Percentiles rank a stretch among this genome's conserved stretches.
phyloP scores from a whole-genome alignment of 2,888 invertebrate species.

The Eretmocerus hayati region DNA sequence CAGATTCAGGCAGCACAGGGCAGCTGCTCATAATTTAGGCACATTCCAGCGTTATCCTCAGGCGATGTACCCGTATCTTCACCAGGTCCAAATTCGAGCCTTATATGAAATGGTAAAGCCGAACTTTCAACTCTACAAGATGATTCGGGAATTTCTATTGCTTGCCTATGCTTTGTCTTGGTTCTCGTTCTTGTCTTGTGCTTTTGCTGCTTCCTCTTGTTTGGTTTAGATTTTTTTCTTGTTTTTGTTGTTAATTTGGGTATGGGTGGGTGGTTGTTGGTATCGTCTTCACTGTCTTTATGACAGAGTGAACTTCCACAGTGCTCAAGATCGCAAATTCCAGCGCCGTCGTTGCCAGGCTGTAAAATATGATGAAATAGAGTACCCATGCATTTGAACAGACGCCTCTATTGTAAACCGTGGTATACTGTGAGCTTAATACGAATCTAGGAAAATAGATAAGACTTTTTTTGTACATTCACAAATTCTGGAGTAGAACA shows the following conservation, averaged over 20 bases:
- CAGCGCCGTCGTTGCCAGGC: constrained; percentile 55
- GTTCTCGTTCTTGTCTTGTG: not conserved
- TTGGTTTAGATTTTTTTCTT: too few relatives aligned
- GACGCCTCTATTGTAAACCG: too few relatives aligned
- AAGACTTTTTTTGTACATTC: too few relatives aligned
- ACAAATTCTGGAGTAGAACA: too few relatives aligned
- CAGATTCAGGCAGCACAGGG: constrained; percentile 51
- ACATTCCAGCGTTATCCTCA: constrained; percentile 78
- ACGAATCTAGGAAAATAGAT: too few relatives aligned
- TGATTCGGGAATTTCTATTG: constrained; percentile 30
- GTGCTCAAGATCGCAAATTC: constrained; percentile 70
- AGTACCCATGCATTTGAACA: too few relatives aligned
- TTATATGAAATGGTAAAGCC: constrained; percentile 69
- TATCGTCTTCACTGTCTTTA: too few relatives aligned
- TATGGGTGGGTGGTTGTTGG: too few relatives aligned
- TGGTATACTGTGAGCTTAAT: too few relatives aligned
- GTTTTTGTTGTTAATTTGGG: not conserved
- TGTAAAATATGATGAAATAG: too few relatives aligned
- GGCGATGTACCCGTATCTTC: constrained; percentile 55
- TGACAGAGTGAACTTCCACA: constrained; percentile 72
- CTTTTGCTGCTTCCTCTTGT: not conserved
- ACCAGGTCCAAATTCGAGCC: constrained; percentile 69
- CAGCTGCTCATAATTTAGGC: constrained; percentile 65
- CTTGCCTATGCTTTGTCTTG: not conserved
- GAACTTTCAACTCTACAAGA: constrained; percentile 67